Percentiles rank a stretch among this genome's conserved stretches.
phyloP scores from a whole-genome alignment of 1,140 invertebrate species.

The Rhopalosiphum maidis region DNA sequence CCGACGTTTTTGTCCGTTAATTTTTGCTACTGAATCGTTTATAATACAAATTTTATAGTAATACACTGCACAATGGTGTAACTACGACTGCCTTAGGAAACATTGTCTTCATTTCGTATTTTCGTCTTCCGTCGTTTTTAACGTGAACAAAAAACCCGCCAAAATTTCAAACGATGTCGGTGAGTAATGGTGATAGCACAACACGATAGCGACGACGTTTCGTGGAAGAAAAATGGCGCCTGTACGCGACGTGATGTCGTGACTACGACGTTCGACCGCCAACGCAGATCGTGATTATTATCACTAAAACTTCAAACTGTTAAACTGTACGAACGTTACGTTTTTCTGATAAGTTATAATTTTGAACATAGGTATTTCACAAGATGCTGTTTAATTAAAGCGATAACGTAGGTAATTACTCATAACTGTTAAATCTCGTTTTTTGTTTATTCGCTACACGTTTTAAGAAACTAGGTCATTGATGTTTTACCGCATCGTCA shows the following conservation, averaged over 20 bases:
- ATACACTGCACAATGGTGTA: too few species aligned
- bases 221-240: neutral
- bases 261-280: neutral
- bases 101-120: too few species aligned
- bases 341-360: neutral
- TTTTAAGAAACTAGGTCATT: neutral
- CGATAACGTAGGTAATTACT: too few species aligned
- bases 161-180: neutral
- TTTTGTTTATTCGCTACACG: neutral
- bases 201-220: neutral
- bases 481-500: neutral
- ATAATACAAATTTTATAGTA: too few species aligned
- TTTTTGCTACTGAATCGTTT: too few species aligned
- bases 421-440: neutral
- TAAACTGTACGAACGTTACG: neutral
- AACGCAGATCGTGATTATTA: neutral
- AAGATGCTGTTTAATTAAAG: neutral
- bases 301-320: neutral
- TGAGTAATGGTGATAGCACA: neutral
- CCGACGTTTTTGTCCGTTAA: too few species aligned
- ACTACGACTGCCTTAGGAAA: too few species aligned
- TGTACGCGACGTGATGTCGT: neutral
- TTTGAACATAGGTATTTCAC: neutral
- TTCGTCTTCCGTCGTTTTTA: too few species aligned
- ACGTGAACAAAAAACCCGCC: neutral